Evolutionary conservation across 2,797 vertebrate genomes (phyloP), one percentile per base, ranked within the genome.

Genomic region (Sebastes minor): DNA sequence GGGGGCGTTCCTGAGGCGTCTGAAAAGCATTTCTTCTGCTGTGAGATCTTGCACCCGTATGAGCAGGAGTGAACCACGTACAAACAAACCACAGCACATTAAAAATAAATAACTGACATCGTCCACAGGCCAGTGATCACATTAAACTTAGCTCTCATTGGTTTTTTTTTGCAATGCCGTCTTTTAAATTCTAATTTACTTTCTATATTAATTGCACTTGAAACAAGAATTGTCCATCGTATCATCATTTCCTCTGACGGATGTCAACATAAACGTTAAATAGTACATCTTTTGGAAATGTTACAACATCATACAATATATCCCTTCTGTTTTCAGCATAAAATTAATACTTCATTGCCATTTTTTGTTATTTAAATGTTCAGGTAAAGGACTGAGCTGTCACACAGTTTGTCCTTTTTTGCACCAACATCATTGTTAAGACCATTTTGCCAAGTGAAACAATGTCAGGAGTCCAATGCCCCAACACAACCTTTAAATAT

Each of bases 161-260:
- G 55, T 71, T 3, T 42, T 14, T 38, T 42, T 73, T 63, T 74
- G n/a, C 27, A 76, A 38, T 32, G 28, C 7, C 25, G 14, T 18
- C 64, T 20, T 78, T 28, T 42, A 42, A 42, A 72, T 59, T 82
- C 78, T 81, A 30, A 88, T 80, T 74, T 28, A 74, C 42, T 62
- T 61, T 78, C 71, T 66, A 73, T 66, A 71, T 87, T 94, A 94
- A 95, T 94, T 95, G 95, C 95, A 94, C 93, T 95, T 95, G 72
- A 92, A 89, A 90, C 60, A 64, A 38, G 23, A 82, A 64, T 78
- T 20, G 52, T 63, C 33, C 42, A 18, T 74, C 46, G 18, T 42
- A 33, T 74, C 28, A 38, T 74, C 28, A 3, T 53, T 59, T 69
- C 33, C 65, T 84, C 63, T 62, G 35, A 70, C 61, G 38, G 46